Conservation (phyloP, 2,888 invertebrate species). For the Serrognathus titanus region DNA sequence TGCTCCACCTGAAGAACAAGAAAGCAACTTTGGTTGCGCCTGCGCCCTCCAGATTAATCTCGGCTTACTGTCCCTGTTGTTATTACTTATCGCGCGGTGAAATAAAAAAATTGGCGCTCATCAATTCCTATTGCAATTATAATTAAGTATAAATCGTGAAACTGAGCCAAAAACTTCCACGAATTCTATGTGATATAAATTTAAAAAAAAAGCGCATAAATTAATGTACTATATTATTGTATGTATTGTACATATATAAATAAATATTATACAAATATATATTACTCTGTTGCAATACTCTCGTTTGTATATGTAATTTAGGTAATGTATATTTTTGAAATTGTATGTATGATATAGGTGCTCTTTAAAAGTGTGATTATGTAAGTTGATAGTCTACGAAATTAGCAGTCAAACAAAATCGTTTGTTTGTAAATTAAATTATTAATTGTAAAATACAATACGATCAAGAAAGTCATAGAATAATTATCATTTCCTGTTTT, state of each 20-base stretch:
- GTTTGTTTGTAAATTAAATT: no score
- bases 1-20: conserved; percentile 12
- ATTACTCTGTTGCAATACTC: not conserved
- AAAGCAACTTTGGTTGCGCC: not conserved
- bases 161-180: conserved; percentile 24
- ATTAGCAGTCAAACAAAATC: no score
- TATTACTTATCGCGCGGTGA: conserved; percentile 10
- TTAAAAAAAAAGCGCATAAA: not conserved
- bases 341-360: not conserved
- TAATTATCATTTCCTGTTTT: no score
- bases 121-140: conserved; percentile 5
- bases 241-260: conserved; percentile 15
- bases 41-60: not conserved
- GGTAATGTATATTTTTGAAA: not conserved
- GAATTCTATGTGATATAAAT: conserved; percentile 27
- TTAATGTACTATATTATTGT: conserved; percentile 19
- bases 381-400: no score
- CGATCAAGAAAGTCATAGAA: no score
- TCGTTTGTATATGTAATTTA: not conserved
- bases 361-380: no score
- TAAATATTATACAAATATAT: conserved; percentile 9
- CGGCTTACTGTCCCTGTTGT: not conserved
- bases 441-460: no score
- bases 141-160: conserved; percentile 4
- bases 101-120: conserved; percentile 1